Conservation (phyloP, 2,113 vertebrate genomes). For the Typhlomys cinereus region DNA sequence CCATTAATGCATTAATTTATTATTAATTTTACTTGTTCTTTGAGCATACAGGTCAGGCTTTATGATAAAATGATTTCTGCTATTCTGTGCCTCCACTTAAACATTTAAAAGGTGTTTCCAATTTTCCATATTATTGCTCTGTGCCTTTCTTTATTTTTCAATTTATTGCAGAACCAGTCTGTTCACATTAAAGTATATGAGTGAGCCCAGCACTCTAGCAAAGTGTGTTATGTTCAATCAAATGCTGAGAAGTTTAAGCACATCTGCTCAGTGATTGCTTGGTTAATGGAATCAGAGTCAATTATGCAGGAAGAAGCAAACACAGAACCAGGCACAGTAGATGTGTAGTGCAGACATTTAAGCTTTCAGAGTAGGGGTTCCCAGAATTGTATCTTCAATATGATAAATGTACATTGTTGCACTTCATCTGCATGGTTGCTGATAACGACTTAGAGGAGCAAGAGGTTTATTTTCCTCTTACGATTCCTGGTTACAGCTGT, state of each 20-base stretch:
- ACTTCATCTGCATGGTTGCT: too few species aligned
- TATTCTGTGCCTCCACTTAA: not conserved
- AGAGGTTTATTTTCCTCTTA: too few species aligned
- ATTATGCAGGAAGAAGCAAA: not conserved
- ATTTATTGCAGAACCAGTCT: not conserved
- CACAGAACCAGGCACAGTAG: not conserved
- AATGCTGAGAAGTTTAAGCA: not conserved
- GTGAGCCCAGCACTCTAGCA: not conserved
- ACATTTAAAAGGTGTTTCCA: not conserved
- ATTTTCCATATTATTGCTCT: not conserved
- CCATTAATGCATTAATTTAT: not conserved
- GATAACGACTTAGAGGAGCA: too few species aligned
- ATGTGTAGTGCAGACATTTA: accelerated
- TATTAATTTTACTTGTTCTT: not conserved
- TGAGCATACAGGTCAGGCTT: not conserved
- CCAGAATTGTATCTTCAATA: too few species aligned
- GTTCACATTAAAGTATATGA: slow-evolving; percentile 5
- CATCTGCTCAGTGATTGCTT: not conserved
- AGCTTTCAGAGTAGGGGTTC: too few species aligned
- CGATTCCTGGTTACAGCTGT: too few species aligned
- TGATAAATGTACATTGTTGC: too few species aligned
- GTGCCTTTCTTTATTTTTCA: slow-evolving; percentile 7
- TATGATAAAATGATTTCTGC: not conserved
- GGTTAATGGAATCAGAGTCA: not conserved
- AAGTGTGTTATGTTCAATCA: not conserved